Evolutionary conservation across 1,140 invertebrate species (phyloP).

Genomic region (Diprion similis): DNA sequence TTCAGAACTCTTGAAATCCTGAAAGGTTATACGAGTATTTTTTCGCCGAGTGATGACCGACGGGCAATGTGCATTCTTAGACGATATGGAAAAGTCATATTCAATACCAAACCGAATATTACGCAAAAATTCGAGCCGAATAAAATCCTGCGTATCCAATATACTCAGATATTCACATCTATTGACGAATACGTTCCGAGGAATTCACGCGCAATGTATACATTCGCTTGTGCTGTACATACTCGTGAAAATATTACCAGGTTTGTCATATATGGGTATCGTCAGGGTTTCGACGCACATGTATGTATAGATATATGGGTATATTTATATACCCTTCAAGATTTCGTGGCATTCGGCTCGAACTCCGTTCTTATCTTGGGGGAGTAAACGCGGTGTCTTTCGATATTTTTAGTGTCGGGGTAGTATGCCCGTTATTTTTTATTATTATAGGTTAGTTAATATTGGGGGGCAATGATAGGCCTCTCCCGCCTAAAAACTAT

Average conservation of each 20-base stretch:
- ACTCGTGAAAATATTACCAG: background rate
- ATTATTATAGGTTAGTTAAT: constrained; percentile 2
- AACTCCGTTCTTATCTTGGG: background rate
- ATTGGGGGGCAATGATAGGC: background rate
- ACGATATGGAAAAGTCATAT: constrained; percentile 26
- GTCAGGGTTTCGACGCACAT: no score
- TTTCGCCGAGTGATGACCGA: no score
- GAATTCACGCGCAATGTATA: background rate
- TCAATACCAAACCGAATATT: constrained; percentile 37
- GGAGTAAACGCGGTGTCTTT: background rate
- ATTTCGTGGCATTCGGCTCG: background rate
- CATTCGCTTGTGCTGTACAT: background rate
- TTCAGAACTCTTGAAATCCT: no score
- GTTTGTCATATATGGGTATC: no score
- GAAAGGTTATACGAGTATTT: no score
- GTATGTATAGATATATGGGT: no score
- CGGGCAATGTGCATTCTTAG: no score
- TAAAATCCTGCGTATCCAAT: background rate
- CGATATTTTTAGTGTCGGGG: background rate
- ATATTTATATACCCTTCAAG: background rate
- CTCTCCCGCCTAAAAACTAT: no score
- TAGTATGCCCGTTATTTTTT: background rate
- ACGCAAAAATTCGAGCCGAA: constrained; percentile 12
- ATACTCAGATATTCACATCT: background rate
- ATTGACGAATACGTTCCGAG: background rate